Base-by-base conservation (phyloP, 2,113 vertebrate species). In the Machaerirhynchus nigripectus region DNA sequence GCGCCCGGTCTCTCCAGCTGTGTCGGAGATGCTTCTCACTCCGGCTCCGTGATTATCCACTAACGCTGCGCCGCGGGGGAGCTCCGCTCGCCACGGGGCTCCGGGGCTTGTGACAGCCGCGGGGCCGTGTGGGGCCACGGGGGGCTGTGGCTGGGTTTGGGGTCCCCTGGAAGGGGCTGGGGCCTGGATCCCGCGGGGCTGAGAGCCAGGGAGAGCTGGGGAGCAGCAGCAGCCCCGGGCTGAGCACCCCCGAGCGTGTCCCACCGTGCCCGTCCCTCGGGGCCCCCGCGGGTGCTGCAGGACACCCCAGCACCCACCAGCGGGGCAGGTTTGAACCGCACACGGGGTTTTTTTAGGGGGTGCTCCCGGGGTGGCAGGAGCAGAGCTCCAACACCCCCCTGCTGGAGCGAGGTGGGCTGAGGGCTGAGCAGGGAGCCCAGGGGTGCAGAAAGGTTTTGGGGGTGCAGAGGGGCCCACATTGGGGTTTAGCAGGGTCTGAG, bases 41-140 rank as follows among this genome's bases (percentile, higher is more conserved):
- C 91, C 18, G 40, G 92, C 92, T 95, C 93, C 85, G 9, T 96
- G 85, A 97, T 97, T 96, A 96, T 80, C 95, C 90, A 70, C 89
- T 84, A 70, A 91, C 14, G 15, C 89, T 79, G 93, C 50, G 1
- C 90, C 0, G 15, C 31, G 13, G 95, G 95, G 76, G 37, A 63
- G 80, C 89, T 75, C 73, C 0, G 40, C 89, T 92, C 92, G 2
- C 88, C 5, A 18, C 15, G 19, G 74, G 84, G 77, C 69, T 89
- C 90, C 47, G 0, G 17, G 20, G 11, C 92, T 89, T 79, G 79
- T 86, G 91, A 71, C 87, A 82, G 84, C 85, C 6, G 8, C 24
- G 50, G 88, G 59, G 73, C 74, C 11, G 1, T 3, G 40, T 1
- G 7, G 70, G 70, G 61, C 65, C 33, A 1, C 5, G 44, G 82